Conservation (phyloP, 2,888 invertebrate species). For the Endotricha flammealis region DNA sequence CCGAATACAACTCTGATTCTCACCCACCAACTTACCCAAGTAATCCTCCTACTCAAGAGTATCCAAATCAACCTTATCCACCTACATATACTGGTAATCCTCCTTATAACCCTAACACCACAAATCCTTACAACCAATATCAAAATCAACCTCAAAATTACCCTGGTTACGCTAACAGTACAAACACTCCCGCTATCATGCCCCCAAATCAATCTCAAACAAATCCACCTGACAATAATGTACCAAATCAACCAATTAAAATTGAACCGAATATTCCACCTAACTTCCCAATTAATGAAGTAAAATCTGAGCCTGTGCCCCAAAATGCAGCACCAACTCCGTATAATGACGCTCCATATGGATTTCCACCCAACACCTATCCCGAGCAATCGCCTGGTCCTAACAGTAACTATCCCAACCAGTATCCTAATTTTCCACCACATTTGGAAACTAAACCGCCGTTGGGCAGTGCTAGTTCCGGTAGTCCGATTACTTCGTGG, state of each 20-base stretch:
- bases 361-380: slow-evolving; percentile 47
- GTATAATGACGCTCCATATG: slow-evolving; percentile 43
- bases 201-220: slow-evolving; percentile 33
- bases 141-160: slow-evolving; percentile 47
- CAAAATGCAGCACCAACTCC: slow-evolving; percentile 33
- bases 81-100: slow-evolving; percentile 40
- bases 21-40: slow-evolving; percentile 29
- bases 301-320: slow-evolving; percentile 40
- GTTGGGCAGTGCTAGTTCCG: slow-evolving; percentile 54
- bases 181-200: slow-evolving; percentile 13
- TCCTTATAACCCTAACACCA: slow-evolving; percentile 41
- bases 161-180: slow-evolving; percentile 47
- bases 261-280: slow-evolving; percentile 29
- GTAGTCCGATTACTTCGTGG: slow-evolving; percentile 62
- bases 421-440: slow-evolving; percentile 48
- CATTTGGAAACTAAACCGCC: slow-evolving; percentile 62
- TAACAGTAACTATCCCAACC: slow-evolving; percentile 43
- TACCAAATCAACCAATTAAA: slow-evolving; percentile 34
- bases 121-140: slow-evolving; percentile 50
- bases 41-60: slow-evolving; percentile 42
- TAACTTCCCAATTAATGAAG: slow-evolving; percentile 34
- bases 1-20: slow-evolving; percentile 23
- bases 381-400: slow-evolving; percentile 40
- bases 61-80: slow-evolving; percentile 49
- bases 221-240: slow-evolving; percentile 15